phyloP scores from a whole-genome alignment of 35 echinoderm and acorn worm species.

The Acanthaster planci region DNA sequence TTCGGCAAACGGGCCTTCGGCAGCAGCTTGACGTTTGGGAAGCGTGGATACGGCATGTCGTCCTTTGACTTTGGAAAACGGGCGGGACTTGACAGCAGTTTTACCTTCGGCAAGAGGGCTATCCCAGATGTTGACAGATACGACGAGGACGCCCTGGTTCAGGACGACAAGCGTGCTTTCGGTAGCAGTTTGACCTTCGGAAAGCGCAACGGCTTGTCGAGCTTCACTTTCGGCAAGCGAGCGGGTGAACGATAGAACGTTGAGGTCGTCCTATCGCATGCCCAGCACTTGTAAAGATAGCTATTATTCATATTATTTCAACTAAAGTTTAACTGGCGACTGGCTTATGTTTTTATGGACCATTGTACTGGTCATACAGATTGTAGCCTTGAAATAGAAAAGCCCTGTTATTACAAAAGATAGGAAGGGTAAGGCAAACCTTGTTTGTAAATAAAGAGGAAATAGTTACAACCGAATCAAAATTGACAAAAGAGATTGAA shows the following conservation, averaged over 20 bases:
- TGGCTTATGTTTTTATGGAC: too few relatives aligned
- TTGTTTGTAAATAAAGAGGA: too few relatives aligned
- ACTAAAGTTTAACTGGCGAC: too few relatives aligned
- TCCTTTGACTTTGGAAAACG: not conserved
- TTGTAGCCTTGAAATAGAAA: too few relatives aligned
- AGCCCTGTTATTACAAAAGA: too few relatives aligned
- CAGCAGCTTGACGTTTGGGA: not conserved
- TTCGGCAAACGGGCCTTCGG: not conserved
- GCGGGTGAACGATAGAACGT: slow-evolving; percentile 21
- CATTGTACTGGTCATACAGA: too few relatives aligned
- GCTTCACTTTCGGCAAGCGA: slow-evolving; percentile 24
- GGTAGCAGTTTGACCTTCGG: not conserved
- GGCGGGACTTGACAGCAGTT: not conserved
- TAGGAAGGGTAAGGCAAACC: too few relatives aligned
- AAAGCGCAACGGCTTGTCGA: not conserved
- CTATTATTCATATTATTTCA: too few relatives aligned
- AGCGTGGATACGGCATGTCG: not conserved
- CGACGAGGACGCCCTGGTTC: not conserved
- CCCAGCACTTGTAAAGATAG: not conserved
- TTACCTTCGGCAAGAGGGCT: too few relatives aligned
- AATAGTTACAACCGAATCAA: too few relatives aligned
- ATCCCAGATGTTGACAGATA: too few relatives aligned
- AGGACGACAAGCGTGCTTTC: slow-evolving; percentile 3
- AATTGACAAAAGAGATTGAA: too few relatives aligned
- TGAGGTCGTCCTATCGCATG: not conserved